Evolutionary conservation across 2,113 vertebrate genomes (phyloP).

Genomic region (Papio anubis): DNA sequence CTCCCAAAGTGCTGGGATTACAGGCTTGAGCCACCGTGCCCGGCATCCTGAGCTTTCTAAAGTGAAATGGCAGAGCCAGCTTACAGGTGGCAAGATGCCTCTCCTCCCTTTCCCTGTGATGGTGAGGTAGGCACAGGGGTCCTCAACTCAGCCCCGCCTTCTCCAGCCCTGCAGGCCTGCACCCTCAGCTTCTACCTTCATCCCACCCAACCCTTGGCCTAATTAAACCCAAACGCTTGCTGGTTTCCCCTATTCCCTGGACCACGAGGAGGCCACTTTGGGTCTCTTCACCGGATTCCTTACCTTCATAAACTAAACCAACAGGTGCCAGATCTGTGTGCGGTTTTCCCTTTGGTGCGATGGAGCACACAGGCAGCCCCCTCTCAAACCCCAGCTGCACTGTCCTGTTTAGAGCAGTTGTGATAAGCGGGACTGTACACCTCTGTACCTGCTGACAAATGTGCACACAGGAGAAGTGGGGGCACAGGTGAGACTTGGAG

Average conservation of each 20-base stretch:
- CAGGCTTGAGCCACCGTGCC: too few species aligned
- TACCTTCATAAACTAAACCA: background rate
- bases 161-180: background rate
- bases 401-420: background rate
- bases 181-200: rapidly evolving
- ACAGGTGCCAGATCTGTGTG: background rate
- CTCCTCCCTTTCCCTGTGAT: too few species aligned
- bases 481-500: rapidly evolving
- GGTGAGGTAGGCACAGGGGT: background rate
- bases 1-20: too few species aligned
- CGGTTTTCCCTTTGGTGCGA: background rate
- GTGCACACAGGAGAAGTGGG: background rate
- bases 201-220: background rate
- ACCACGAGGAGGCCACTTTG: background rate
- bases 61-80: background rate
- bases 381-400: background rate
- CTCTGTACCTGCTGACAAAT: background rate
- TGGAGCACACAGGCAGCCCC: too few species aligned
- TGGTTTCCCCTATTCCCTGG: background rate
- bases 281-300: too few species aligned
- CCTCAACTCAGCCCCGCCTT: background rate
- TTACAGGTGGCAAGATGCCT: too few species aligned
- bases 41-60: rapidly evolving
- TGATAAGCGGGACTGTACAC: rapidly evolving
- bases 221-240: rapidly evolving